These are phyloP conservation scores for Harpagifer antarcticus DNA, from an alignment of 2,797 vertebrate species.

Conservation along the genomic window DNA sequence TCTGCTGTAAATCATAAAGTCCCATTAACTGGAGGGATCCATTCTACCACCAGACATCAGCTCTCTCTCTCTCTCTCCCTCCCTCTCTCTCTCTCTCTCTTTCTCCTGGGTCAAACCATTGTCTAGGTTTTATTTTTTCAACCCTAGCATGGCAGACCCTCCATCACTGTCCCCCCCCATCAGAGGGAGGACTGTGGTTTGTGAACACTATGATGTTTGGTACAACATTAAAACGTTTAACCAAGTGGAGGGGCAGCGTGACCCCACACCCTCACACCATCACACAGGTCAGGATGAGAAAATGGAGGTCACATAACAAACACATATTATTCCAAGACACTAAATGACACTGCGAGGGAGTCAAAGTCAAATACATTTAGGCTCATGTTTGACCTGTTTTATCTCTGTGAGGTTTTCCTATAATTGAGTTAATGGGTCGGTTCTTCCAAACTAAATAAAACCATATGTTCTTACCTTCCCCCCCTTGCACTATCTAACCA, in stretches of 20 bases:
- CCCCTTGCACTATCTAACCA: neutral
- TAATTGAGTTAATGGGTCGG: constrained; percentile 50
- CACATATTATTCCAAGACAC: constrained; percentile 58
- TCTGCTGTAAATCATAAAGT: constrained; percentile 74
- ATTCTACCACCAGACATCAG: constrained; percentile 29
- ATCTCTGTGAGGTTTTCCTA: constrained; percentile 32
- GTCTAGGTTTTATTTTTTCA: constrained; percentile 49
- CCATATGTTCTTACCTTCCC: neutral
- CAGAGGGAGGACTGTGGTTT: constrained; percentile 35
- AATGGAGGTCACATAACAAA: constrained; percentile 73
- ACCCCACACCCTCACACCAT: constrained; percentile 35
- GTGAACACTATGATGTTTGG: constrained; percentile 56
- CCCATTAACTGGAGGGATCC: constrained; percentile 67
- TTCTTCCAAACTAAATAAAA: constrained; percentile 41
- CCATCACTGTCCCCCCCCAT: constrained; percentile 57
- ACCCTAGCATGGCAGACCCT: constrained; percentile 33
- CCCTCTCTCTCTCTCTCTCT: no score
- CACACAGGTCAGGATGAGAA: constrained; percentile 70
- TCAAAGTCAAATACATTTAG: constrained; percentile 27
- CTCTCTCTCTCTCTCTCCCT: neutral
- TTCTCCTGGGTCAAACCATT: constrained; percentile 47
- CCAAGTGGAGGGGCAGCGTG: constrained; percentile 38
- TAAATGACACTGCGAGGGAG: constrained; percentile 50
- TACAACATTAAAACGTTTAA: constrained; percentile 73
- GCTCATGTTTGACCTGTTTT: constrained; percentile 49